Evolutionary conservation across 2,797 vertebrate genomes (phyloP).

Genomic region (Syngnathus acus): DNA sequence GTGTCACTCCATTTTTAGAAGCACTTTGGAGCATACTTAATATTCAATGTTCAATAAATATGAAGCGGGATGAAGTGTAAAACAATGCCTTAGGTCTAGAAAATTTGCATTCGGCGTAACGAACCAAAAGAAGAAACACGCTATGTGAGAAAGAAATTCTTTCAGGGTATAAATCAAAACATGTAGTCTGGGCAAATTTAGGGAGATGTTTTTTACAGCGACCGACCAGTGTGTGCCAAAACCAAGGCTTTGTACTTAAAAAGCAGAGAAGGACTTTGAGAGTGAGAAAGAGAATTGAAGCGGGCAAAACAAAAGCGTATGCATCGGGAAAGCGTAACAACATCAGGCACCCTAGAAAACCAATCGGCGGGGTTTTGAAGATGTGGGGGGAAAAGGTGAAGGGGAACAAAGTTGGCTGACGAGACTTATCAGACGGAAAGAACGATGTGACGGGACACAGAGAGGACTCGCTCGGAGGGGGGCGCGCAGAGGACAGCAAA

Average conservation of each 20-base stretch:
- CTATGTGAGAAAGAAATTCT: neutral
- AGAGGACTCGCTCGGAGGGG: constrained; percentile 10
- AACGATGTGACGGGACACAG: neutral
- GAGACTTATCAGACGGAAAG: constrained; percentile 3
- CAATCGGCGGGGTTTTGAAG: constrained; percentile 25
- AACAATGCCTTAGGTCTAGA: neutral
- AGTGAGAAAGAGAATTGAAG: neutral
- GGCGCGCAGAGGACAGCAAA: constrained; percentile 34
- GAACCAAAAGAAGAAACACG: neutral
- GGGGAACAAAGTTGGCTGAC: constrained; percentile 1
- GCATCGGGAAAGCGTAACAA: constrained; percentile 19
- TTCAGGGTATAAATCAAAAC: neutral
- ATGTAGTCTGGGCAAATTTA: neutral
- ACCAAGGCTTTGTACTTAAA: constrained; percentile 13
- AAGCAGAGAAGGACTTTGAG: neutral
- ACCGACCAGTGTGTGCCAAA: constrained; percentile 5
- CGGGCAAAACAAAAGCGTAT: neutral
- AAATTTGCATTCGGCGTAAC: neutral
- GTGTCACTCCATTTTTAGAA: constrained; percentile 3
- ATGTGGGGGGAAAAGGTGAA: neutral
- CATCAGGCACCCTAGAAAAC: constrained; percentile 27
- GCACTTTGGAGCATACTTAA: constrained; percentile 1
- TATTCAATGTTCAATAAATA: neutral
- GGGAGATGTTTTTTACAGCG: neutral
- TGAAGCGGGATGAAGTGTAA: neutral